Evolutionary conservation across 2,113 vertebrate genomes (phyloP).

Genomic region (Microtus montanus): DNA sequence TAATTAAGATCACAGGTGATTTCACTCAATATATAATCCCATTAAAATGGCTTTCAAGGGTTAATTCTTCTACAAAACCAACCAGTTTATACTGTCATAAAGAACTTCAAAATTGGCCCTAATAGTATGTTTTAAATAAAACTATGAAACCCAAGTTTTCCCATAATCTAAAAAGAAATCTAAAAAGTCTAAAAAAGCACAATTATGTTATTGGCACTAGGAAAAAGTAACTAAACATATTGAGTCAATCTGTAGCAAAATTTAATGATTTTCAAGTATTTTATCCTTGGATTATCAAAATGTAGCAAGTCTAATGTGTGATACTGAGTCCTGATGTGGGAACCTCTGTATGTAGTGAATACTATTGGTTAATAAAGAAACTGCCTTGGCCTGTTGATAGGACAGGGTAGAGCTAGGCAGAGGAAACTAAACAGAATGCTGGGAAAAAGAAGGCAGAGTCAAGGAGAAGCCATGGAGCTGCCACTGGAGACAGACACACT

Average conservation of each 20-base stretch:
- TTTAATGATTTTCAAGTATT: background rate
- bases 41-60: background rate
- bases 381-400: no score
- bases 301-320: accelerated
- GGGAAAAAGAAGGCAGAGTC: no score
- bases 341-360: no score
- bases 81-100: background rate
- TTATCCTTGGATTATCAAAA: background rate
- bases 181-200: background rate
- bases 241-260: slow-evolving; percentile 25
- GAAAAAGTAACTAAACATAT: slow-evolving; percentile 42
- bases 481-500: no score
- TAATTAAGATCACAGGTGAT: background rate
- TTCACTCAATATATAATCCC: background rate
- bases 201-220: slow-evolving; percentile 32
- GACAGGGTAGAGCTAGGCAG: no score
- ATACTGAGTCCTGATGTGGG: background rate
- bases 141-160: background rate
- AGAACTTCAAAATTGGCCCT: background rate
- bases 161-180: slow-evolving; percentile 54
- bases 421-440: no score
- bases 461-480: no score
- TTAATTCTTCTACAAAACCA: background rate
- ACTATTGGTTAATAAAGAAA: no score
- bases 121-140: slow-evolving; percentile 53